Base-by-base conservation (phyloP, 2,797 vertebrate species). In the Carduelis carduelis region DNA sequence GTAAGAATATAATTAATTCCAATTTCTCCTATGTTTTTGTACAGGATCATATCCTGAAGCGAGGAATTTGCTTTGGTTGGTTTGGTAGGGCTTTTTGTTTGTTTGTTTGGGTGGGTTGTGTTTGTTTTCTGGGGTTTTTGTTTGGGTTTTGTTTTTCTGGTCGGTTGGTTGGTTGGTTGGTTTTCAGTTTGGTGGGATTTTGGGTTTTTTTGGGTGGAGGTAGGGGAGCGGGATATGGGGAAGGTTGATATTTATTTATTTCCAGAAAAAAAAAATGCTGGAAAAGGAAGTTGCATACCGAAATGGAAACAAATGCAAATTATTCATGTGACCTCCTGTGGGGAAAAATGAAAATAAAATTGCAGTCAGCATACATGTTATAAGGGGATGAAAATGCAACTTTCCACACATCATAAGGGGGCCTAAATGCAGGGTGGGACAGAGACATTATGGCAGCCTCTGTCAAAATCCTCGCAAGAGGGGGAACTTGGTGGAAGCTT, bases 31-130 rank as follows among this genome's bases (percentile, higher is more conserved):
- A 6, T 56, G 8, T 26, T 47, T 66, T 70, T 49, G 7, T 19
- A 78, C 5, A 41, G 5, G 4, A 22, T 23, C 12, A 11, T 26
- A 69, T 30, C 1, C n/a, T 72, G 60, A 37, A 75, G 3, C 3
- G 24, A 61, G 1, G 3, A 5, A 0, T 41, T 81, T 50, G 3
- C 1, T 70, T 89, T 30, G 4, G 5, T 75, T 57, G 37, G 6
- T 52, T 76, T 20, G 26, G 14, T 57, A 22, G 14, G 6, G 16
- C 10, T 12, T 6, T 28, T 23, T 46, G 8, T 28, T 43, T 19
- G 12, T 10, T 61, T 55, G 12, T 47, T 41, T 30, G 50, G 5
- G 13, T 7, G 3, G 6, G 6, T 61, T 34, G 5, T 2, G 34
- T 22, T 43, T 55, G 12, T 8, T 63, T 46, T 63, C 41, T 72